Evolutionary conservation across 37 sponge, comb jelly and placozoan genomes (phyloP), one percentile per base, ranked within the genome.

Genomic region (Diacarnus erythraeanus): DNA sequence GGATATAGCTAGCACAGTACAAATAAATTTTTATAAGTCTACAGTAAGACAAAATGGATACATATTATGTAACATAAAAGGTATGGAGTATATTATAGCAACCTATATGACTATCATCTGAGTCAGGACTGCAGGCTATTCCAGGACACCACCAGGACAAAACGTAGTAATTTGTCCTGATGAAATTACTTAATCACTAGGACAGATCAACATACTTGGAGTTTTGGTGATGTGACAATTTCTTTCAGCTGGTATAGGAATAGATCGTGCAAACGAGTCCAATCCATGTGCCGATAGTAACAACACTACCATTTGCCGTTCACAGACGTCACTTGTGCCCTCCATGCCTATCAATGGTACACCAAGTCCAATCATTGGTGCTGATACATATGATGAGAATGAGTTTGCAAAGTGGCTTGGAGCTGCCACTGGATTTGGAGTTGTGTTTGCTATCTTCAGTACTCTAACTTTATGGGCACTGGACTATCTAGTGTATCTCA

Each of bases 351-450:
- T 10, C 3, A 60, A 60, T 60, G 66, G 66, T 2, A 40, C 42
- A 36, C 6, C 41, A 1, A 25, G 42, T 40, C 41, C 35, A 40
- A 29, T 61, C 25, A 61, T 61, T 8, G n/a, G 31, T 31, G 68
- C 18, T 2, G 42, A 71, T 25, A 3, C 1, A 12, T 17, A 35
- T n/a, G 71, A 71, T 38, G 43, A 71, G 42, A 39, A 42, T 22
- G 71, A 71, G 42, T 74, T 41, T 29, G 23, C 42, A 15, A 56
- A 74, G 35, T 74, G 74, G 74, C 36, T 74, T 42, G 36, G 35
- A 3, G 74, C 57, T 47, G 74, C 74, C 5, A 74, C 74, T 33
- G 74, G 35, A 8, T 47, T 2, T 74, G 74, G 74, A 20, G 47
- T 74, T 18, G 27, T 74, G 74, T 74, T 38, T 38, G 54, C 74